Evolutionary conservation across 2,888 invertebrate species (phyloP), one percentile per base, ranked within the genome.

Genomic region (Pammene fasciana): DNA sequence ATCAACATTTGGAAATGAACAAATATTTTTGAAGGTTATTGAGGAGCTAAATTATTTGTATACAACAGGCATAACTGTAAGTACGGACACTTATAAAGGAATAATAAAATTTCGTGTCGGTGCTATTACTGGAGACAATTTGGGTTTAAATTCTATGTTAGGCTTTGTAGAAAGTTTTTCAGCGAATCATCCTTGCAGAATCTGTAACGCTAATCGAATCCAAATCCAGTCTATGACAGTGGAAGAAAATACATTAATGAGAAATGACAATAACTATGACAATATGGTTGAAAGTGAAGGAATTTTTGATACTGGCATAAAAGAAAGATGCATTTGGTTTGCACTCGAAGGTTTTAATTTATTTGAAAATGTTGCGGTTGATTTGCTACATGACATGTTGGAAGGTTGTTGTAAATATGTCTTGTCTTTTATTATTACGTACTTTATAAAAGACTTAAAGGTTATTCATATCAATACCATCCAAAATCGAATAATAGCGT

Each of bases 371-470:
- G 59, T 59, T 43, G 59, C 43, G 5, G 59, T 59, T 26, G 59
- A 59, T 59, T 59, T 59, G 18, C n/a, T 72, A 34, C 67, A 67
- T 43, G 72, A 72, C 46, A 64, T 50, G 16, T 50, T 67, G 0
- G 67, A 70, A 38, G 67, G 66, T n/a, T 52, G 54, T 61, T 67
- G 67, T 65, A 34, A 43, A 36, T 71, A 71, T 62, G 68, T 71
- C 13, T 50, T 71, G 67, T 34, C 65, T 38, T 68, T 68, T 61
- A 34, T 68, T n/a, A 68, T 64, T 16, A 7, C 54, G 10, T 55
- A 65, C 18, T 57, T 57, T 57, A 43, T 57, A 41, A 43, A 57
- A 18, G 57, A 57, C 2, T 8, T 43, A 16, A n/a, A 16, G 6
- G 16, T 57, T 11, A 16, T 57, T 11, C 41, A 57, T 57, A 11